Conservation (phyloP, 2,888 invertebrate genomes). For the Schizaphis graminum region DNA sequence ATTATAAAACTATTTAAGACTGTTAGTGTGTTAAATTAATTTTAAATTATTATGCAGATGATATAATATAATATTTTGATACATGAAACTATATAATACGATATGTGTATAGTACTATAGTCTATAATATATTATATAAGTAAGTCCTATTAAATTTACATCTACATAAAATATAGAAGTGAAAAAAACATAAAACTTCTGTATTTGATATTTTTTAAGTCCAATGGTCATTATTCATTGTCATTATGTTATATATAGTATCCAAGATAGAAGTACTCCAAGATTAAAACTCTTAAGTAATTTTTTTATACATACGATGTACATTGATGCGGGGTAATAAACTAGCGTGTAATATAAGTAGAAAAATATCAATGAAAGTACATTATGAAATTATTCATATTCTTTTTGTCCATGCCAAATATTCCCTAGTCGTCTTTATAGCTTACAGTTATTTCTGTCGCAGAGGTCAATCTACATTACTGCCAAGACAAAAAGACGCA, state of each 20-base stretch:
- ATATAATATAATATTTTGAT: not conserved
- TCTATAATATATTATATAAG: not conserved
- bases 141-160: not conserved
- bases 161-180: not conserved
- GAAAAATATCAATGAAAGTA: constrained; percentile 48
- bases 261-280: not conserved
- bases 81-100: not conserved
- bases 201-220: not conserved
- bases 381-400: constrained; percentile 46
- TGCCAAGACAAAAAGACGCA: constrained; percentile 49
- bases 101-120: not conserved
- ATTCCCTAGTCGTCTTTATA: constrained; percentile 41
- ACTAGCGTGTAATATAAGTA: constrained; percentile 16
- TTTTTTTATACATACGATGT: not conserved
- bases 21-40: not conserved
- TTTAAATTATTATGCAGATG: not conserved
- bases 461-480: constrained; percentile 36
- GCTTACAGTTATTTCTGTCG: constrained; percentile 54
- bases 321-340: constrained; percentile 37
- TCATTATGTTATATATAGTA: not conserved
- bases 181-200: not conserved
- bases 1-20: not conserved
- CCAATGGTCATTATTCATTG: not conserved
- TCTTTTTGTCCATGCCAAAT: constrained; percentile 59
- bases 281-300: not conserved